Evolutionary conservation across 2,113 vertebrate genomes (phyloP), one percentile per base, ranked within the genome.

Genomic region (Sebastes fasciatus): DNA sequence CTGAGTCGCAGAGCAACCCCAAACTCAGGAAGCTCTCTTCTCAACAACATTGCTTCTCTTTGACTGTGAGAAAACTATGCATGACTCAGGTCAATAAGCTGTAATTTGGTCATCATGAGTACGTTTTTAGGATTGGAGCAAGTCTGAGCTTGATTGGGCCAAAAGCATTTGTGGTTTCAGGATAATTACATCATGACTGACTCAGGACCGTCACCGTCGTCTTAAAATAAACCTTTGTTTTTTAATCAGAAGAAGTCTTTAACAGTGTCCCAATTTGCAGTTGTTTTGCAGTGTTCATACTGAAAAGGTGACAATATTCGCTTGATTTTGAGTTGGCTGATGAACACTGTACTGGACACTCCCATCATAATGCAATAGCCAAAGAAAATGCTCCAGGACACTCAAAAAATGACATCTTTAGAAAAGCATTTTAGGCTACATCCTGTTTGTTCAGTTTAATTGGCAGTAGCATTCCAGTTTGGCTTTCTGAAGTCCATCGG

Each of bases 1-100:
- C 71, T 26, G 82, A 49, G 57, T 84, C 40, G 46, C 68, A 65
- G 19, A 58, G 68, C 4, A 21, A 77, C 21, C 51, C 49, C 19
- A 72, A 64, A 65, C 46, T 4, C 1, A 26, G 26, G 12, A 49
- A 52, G 40, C 23, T 46, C 6, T 57, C 4, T 34, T 34, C 26
- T 34, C 26, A 34, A 34, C 26, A 34, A 34, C 26, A 34, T 34
- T 19, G 21, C 13, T 63, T 63, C 16, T 46, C 17, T 26, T 42
- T 1, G 34, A 62, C 8, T 26, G 2, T 8, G 62, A 5, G 58
- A 45, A 52, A 46, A 5, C 17, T 17, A 71, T 12, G 57, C 61
- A 43, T 63, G 76, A 63, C 21, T 84, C 62, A 17, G 54, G 52
- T 26, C 70, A 61, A 7, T 4, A 26, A 16, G 46, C 1, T 0